Evolutionary conservation across 2,113 vertebrate species (phyloP).

Genomic region (Megaleporinus macrocephalus): DNA sequence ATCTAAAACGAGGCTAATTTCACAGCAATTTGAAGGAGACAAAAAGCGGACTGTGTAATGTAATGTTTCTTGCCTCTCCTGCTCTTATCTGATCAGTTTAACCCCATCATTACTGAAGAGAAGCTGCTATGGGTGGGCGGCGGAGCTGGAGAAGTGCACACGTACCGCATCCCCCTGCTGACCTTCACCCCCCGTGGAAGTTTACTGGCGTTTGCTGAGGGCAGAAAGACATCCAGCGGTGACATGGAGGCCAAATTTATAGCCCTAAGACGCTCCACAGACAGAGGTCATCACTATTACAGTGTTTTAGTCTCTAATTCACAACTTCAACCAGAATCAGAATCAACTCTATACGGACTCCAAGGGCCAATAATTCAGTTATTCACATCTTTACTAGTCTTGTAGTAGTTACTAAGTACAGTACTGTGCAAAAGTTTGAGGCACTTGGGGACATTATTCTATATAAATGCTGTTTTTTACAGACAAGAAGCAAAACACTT

Average conservation of each 20-base stretch:
- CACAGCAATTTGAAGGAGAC: too few relatives aligned
- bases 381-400: too few relatives aligned
- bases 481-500: too few relatives aligned
- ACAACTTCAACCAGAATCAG: neutral
- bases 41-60: neutral
- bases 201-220: conserved; percentile 85
- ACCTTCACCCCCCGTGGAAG: conserved; percentile 79
- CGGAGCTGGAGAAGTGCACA: conserved; percentile 75
- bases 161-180: conserved; percentile 84
- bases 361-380: too few relatives aligned
- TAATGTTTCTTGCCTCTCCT: neutral
- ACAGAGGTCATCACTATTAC: conserved; percentile 74
- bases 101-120: conserved; percentile 82
- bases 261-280: conserved; percentile 81
- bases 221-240: conserved; percentile 69
- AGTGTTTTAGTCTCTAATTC: neutral
- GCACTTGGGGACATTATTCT: too few relatives aligned
- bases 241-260: conserved; percentile 86
- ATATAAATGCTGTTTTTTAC: too few relatives aligned
- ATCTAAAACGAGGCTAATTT: too few relatives aligned
- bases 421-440: too few relatives aligned
- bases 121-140: conserved; percentile 87
- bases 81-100: conserved; percentile 67
- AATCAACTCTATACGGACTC: too few relatives aligned
- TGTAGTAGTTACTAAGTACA: too few relatives aligned